Conservation (phyloP, 1,140 invertebrate genomes). For the Cyclargus thomasi region DNA sequence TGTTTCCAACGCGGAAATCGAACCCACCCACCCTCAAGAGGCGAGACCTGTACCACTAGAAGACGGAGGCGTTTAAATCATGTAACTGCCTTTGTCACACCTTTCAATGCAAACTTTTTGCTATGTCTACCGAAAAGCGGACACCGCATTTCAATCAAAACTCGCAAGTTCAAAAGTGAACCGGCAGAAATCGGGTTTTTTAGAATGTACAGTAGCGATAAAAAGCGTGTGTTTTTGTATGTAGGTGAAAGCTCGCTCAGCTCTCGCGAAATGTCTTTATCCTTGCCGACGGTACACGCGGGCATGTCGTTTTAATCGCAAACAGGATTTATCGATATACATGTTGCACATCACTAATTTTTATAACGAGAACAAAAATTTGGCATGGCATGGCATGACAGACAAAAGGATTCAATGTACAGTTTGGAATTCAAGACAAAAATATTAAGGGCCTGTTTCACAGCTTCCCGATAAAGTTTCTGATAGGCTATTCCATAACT, state of each 20-base stretch:
- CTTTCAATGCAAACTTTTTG: background rate
- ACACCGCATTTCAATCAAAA: slow-evolving; percentile 11
- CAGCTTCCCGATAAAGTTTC: too few species aligned
- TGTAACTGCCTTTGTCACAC: background rate
- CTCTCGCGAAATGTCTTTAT: slow-evolving; percentile 55
- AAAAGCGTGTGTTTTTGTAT: slow-evolving; percentile 44
- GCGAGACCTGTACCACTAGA: too few species aligned
- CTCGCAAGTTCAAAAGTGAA: slow-evolving; percentile 20
- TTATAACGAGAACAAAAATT: slow-evolving; percentile 5
- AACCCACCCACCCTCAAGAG: too few species aligned
- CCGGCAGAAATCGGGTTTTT: slow-evolving; percentile 15
- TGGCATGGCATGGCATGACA: background rate
- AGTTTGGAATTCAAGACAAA: too few species aligned
- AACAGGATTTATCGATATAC: slow-evolving; percentile 37
- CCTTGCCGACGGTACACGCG: slow-evolving; percentile 43
- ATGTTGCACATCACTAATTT: slow-evolving; percentile 37
- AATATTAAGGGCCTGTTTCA: too few species aligned
- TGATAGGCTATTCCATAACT: too few species aligned
- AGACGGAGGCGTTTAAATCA: background rate
- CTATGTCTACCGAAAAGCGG: background rate
- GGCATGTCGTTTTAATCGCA: slow-evolving; percentile 31
- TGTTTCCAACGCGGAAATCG: too few species aligned
- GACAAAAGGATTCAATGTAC: too few species aligned
- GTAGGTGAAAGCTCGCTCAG: slow-evolving; percentile 49
- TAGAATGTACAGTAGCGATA: slow-evolving; percentile 27